phyloP scores from a whole-genome alignment of 1,140 invertebrate genomes.

The Apis mellifera region Amel_HAv3.1 CM009942.2:7625501-7626000 shows the following conservation, averaged over 20 bases:
- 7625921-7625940: conserved; percentile 18
- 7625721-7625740: conserved; percentile 11
- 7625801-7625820: conserved; percentile 17
- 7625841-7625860: conserved; percentile 51
- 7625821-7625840: conserved; percentile 44
- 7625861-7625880: conserved; percentile 51
- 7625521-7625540: too few relatives aligned
- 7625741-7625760: conserved; percentile 26
- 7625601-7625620: too few relatives aligned
- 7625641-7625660: too few relatives aligned
- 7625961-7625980: conserved; percentile 58
- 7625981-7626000: conserved; percentile 60
- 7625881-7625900: conserved; percentile 55
- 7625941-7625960: conserved; percentile 55
- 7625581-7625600: too few relatives aligned
- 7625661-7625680: too few relatives aligned
- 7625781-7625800: neutral
- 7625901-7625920: conserved; percentile 62
- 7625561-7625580: too few relatives aligned
- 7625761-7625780: neutral
- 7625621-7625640: too few relatives aligned
- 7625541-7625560: too few relatives aligned
- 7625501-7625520: too few relatives aligned
- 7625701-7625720: neutral
- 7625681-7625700: neutral